Conservation (phyloP, 1,140 invertebrate genomes). For the Heliothis virescens region DNA sequence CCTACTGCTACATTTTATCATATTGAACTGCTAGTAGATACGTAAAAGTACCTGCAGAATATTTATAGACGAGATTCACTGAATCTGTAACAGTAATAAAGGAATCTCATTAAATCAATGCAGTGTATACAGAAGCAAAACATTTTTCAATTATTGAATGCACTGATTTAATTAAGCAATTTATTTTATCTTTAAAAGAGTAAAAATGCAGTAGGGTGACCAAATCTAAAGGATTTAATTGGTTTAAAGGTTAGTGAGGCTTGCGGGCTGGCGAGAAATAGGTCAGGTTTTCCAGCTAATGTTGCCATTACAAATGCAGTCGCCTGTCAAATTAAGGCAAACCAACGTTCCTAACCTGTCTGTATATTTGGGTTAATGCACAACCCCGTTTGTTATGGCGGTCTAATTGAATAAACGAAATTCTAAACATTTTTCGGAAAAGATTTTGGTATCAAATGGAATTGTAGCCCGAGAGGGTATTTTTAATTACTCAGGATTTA, state of each 20-base stretch:
- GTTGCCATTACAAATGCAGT: slow-evolving; percentile 35
- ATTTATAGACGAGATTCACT: not conserved
- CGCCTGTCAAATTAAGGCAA: slow-evolving; percentile 32
- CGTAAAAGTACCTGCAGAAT: not conserved
- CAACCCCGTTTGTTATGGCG: not conserved
- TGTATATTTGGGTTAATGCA: slow-evolving; percentile 24
- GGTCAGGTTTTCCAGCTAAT: slow-evolving; percentile 23
- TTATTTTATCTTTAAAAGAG: not conserved
- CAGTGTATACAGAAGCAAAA: not conserved
- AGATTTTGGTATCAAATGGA: not conserved
- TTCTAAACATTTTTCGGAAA: not conserved
- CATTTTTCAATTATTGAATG: not conserved
- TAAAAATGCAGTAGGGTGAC: slow-evolving; percentile 13
- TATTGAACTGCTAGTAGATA: not conserved
- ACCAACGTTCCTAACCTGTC: slow-evolving; percentile 5
- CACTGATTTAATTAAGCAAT: not conserved
- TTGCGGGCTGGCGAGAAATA: slow-evolving; percentile 3
- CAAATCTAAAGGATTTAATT: slow-evolving; percentile 6
- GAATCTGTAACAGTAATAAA: not conserved
- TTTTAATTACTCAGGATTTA: slow-evolving; percentile 8
- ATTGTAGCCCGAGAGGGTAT: not conserved
- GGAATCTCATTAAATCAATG: slow-evolving; percentile 10
- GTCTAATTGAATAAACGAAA: not conserved
- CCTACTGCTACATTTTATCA: slow-evolving; percentile 35
- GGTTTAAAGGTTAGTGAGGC: not conserved